These are phyloP conservation scores for Pachyuromys duprasi DNA, from an alignment of 2,797 vertebrate genomes.

Conservation along the genomic window DNA sequence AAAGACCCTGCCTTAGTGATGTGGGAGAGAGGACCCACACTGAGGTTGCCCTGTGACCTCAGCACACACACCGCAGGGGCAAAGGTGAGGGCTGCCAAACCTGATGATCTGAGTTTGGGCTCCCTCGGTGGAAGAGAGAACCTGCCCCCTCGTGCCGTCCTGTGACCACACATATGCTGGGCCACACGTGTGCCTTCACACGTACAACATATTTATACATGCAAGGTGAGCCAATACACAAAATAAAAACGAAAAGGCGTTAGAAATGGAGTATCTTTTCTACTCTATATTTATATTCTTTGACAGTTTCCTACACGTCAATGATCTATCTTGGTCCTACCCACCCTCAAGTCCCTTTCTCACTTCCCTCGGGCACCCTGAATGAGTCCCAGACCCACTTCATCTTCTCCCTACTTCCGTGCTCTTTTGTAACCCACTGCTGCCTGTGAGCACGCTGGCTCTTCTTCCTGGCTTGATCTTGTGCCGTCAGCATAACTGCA, in stretches of 20 bases:
- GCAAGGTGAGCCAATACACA: no score
- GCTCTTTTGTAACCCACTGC: neutral
- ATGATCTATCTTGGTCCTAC: no score
- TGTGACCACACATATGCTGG: neutral
- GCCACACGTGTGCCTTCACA: neutral
- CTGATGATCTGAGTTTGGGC: neutral
- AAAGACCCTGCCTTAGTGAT: neutral
- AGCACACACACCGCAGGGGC: neutral
- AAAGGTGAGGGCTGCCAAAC: neutral
- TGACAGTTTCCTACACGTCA: neutral
- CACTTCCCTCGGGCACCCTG: neutral
- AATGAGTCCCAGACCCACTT: neutral
- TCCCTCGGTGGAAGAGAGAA: neutral
- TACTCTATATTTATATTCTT: neutral
- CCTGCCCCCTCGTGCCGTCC: neutral
- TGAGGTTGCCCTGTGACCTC: neutral
- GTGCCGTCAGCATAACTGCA: neutral
- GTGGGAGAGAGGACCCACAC: neutral
- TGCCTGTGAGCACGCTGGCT: neutral
- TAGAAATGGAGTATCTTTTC: neutral
- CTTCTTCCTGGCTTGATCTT: neutral
- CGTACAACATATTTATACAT: no score
- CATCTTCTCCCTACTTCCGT: neutral
- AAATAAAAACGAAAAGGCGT: neutral
- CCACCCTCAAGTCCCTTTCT: neutral